Conservation (phyloP, 2,113 vertebrate genomes). For the Pandion haliaetus region DNA sequence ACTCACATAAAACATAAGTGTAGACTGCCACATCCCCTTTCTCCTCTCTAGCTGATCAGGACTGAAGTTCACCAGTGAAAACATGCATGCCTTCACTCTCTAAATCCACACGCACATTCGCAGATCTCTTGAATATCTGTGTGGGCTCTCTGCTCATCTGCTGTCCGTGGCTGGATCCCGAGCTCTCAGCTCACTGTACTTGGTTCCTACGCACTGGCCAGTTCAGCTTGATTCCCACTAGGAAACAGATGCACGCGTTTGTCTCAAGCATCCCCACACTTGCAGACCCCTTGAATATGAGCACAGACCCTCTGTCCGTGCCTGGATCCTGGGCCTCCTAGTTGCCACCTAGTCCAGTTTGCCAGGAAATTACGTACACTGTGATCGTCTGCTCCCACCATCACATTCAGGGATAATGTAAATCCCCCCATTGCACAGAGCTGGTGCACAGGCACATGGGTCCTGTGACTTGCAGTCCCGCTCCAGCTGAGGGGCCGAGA, state of each 20-base stretch:
- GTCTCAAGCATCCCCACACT: background rate
- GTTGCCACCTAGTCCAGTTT: background rate
- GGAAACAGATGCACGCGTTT: rapidly evolving
- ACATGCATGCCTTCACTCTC: rapidly evolving
- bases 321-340: background rate
- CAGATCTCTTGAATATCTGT: background rate
- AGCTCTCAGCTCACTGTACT: background rate
- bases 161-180: background rate
- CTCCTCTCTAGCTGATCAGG: background rate
- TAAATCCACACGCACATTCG: rapidly evolving
- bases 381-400: background rate
- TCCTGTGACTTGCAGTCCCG: background rate
- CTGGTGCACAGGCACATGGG: background rate
- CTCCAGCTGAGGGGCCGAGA: background rate
- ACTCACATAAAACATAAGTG: background rate
- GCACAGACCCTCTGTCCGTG: background rate
- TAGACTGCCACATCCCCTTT: background rate
- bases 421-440: rapidly evolving
- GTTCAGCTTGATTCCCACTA: background rate
- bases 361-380: background rate
- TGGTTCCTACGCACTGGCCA: background rate
- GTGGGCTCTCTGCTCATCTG: background rate
- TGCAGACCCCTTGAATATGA: background rate
- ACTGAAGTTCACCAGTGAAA: background rate
- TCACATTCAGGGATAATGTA: background rate